Conservation (phyloP, 2,113 vertebrate genomes). For the Xenotilapia leptura region DNA sequence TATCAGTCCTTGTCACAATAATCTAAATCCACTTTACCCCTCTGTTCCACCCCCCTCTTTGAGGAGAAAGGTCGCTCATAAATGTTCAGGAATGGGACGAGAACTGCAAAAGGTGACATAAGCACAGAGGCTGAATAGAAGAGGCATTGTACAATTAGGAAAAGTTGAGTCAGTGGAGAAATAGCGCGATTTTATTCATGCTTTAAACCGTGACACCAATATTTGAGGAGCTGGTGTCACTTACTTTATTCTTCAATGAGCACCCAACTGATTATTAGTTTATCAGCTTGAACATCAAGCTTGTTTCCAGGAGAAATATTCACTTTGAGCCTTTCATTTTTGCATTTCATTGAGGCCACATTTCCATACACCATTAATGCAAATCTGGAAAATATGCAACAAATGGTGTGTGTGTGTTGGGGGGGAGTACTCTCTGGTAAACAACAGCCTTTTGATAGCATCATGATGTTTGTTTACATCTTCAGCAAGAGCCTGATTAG, state of each 20-base stretch:
- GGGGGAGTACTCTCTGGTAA: not conserved
- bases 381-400: not conserved
- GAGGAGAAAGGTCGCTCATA: not conserved
- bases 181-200: not conserved
- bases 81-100: not conserved
- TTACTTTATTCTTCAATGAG: not conserved
- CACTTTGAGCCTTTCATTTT: not conserved
- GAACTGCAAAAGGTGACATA: not conserved
- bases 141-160: not conserved
- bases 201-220: not conserved
- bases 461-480: not conserved
- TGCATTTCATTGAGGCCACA: not conserved
- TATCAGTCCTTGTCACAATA: not conserved
- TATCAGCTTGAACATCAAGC: not conserved
- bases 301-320: not conserved
- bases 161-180: not conserved
- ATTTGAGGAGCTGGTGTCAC: not conserved
- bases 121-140: not conserved
- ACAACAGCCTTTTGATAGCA: not conserved
- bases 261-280: not conserved
- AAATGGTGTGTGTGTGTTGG: not conserved
- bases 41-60: not conserved
- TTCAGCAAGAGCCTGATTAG: not conserved
- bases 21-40: not conserved
- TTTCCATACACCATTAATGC: not conserved